These are phyloP conservation scores for Argyrosomus regius DNA, from an alignment of 2,797 vertebrate species.

Conservation along the genomic window DNA sequence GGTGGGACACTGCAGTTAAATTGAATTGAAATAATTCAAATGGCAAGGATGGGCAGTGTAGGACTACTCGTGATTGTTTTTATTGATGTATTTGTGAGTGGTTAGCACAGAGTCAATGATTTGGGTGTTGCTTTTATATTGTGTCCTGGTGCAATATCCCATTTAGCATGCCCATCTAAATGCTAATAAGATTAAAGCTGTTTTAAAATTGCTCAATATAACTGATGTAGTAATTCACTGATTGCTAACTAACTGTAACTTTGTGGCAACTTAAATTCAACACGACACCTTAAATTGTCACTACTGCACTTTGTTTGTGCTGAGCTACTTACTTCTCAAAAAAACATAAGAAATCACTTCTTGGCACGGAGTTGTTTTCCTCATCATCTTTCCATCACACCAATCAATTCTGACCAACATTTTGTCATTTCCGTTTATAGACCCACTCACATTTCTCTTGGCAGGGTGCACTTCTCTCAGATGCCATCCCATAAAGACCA, in stretches of 20 bases:
- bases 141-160: slow-evolving; percentile 79
- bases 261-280: slow-evolving; percentile 63
- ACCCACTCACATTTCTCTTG: slow-evolving; percentile 6
- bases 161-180: slow-evolving; percentile 83
- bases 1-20: slow-evolving; percentile 80
- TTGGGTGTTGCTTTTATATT: slow-evolving; percentile 77
- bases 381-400: background rate
- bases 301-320: slow-evolving; percentile 29
- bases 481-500: slow-evolving; percentile 8
- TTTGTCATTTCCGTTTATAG: slow-evolving; percentile 24
- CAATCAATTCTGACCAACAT: slow-evolving; percentile 26
- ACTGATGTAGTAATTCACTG: slow-evolving; percentile 73
- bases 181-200: slow-evolving; percentile 82
- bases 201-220: slow-evolving; percentile 76
- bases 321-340: slow-evolving; percentile 34
- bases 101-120: slow-evolving; percentile 77
- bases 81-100: slow-evolving; percentile 81
- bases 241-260: slow-evolving; percentile 81
- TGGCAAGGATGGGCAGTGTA: slow-evolving; percentile 75
- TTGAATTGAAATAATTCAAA: slow-evolving; percentile 85
- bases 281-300: slow-evolving; percentile 48
- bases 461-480: slow-evolving; percentile 6
- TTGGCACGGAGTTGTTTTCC: slow-evolving; percentile 11
- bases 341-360: slow-evolving; percentile 1
- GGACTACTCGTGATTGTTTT: slow-evolving; percentile 72